Evolutionary conservation across 2,113 vertebrate genomes (phyloP).

Genomic region (Pitta sordida): DNA sequence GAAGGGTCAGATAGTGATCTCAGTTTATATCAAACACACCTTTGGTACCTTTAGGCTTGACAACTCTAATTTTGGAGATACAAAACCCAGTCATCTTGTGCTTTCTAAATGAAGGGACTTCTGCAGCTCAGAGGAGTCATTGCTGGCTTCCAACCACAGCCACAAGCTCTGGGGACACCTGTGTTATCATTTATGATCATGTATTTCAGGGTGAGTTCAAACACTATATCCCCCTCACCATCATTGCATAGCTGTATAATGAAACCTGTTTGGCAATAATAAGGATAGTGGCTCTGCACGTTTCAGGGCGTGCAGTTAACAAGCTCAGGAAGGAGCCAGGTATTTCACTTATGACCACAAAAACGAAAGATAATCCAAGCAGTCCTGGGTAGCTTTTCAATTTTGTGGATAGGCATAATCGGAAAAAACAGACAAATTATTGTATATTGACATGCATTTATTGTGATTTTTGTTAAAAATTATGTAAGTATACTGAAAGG

Average conservation of each 20-base stretch:
- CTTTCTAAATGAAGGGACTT: not conserved
- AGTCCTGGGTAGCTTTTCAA: not conserved
- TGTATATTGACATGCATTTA: not conserved
- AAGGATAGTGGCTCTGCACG: not conserved
- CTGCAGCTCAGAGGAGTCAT: not conserved
- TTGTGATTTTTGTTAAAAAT: not conserved
- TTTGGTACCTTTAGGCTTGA: slow-evolving; percentile 18
- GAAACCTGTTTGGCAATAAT: not conserved
- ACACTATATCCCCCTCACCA: not conserved
- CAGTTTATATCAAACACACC: slow-evolving; percentile 2
- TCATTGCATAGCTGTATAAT: accelerated
- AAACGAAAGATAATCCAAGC: not conserved
- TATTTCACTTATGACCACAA: not conserved
- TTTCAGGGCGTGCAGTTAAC: not conserved
- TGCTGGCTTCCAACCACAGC: not conserved
- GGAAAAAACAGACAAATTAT: not conserved
- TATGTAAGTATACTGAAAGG: not conserved
- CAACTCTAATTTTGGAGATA: not conserved
- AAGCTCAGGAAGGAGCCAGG: not conserved
- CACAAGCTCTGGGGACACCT: not conserved
- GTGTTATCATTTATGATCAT: not conserved
- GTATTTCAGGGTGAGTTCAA: not conserved
- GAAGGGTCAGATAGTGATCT: not conserved
- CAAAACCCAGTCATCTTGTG: not conserved
- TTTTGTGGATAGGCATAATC: not conserved